Base-by-base conservation (phyloP, 1,140 invertebrate species). In the Armadillidium nasatum region DNA sequence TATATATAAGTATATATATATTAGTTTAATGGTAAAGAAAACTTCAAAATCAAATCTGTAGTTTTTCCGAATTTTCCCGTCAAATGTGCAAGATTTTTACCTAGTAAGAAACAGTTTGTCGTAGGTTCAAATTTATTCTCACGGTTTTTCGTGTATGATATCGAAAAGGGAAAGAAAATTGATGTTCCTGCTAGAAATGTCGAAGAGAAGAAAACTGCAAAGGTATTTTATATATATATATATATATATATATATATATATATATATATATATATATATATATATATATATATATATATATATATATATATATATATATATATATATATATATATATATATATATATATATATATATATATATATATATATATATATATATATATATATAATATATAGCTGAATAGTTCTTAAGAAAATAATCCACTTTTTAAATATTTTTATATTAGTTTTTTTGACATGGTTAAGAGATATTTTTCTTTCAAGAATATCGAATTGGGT, bases 251-350 rank as follows among this genome's bases (percentile, higher is more conserved):
- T n/a, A n/a, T n/a, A n/a, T n/a, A n/a, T n/a, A n/a, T n/a, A n/a
- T n/a, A n/a, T n/a, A n/a, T n/a, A n/a, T n/a, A n/a, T n/a, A n/a
- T n/a, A n/a, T n/a, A n/a, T n/a, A n/a, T n/a, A n/a, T n/a, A n/a
- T n/a, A n/a, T n/a, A n/a, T n/a, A n/a, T n/a, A n/a, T n/a, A n/a
- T n/a, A n/a, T n/a, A n/a, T n/a, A n/a, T n/a, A n/a, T n/a, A n/a
- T n/a, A n/a, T n/a, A n/a, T n/a, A n/a, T n/a, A n/a, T n/a, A n/a
- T n/a, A n/a, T n/a, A n/a, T n/a, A n/a, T n/a, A n/a, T n/a, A n/a
- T n/a, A n/a, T n/a, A 50, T 15, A 50, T 50, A 50, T 50, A 50
- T 50, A 50, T 50, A 50, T 50, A 50, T 50, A 50, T 50, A n/a
- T 50, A 50, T 50, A 50, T 50, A 50, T 50, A 50, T 50, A 50